A percentile compares a stretch with the other conserved stretches of the same genome.
Conservation (phyloP, 2,797 vertebrate species). For the Bradypus variegatus region DNA sequence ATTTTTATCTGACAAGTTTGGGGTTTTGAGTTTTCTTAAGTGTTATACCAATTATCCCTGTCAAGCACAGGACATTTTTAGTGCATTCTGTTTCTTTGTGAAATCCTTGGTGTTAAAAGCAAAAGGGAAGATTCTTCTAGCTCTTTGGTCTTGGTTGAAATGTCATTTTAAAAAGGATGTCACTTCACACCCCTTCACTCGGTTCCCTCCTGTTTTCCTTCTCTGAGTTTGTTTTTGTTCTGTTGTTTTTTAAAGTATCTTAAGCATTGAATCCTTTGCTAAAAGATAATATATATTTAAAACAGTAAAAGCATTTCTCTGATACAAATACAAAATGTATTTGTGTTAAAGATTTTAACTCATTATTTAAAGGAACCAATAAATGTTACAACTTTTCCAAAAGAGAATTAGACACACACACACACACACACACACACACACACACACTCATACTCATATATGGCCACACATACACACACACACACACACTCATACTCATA, state of each 20-base stretch:
- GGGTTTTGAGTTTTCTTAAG: background rate
- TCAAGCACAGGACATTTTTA: background rate
- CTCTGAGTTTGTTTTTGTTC: background rate
- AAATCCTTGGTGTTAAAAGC: background rate
- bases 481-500: background rate
- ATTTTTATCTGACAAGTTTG: background rate
- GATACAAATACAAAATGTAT: background rate
- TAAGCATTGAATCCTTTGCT: background rate
- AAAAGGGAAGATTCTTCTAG: background rate
- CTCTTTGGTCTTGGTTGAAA: too few species aligned
- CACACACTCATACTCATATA: background rate
- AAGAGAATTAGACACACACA: background rate
- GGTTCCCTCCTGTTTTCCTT: background rate
- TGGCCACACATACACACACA: background rate
- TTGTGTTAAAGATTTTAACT: background rate
- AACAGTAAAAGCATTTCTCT: background rate
- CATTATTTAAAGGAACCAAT: background rate
- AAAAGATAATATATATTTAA: background rate
- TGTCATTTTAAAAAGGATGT: too few species aligned
- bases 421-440: too few species aligned
- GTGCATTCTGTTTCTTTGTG: background rate
- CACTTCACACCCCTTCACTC: background rate
- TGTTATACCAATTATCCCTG: background rate
- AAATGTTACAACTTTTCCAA: background rate
- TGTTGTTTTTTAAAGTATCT: background rate